Conservation (phyloP, 2,113 vertebrate species). For the Ammodramus savannarum region DNA sequence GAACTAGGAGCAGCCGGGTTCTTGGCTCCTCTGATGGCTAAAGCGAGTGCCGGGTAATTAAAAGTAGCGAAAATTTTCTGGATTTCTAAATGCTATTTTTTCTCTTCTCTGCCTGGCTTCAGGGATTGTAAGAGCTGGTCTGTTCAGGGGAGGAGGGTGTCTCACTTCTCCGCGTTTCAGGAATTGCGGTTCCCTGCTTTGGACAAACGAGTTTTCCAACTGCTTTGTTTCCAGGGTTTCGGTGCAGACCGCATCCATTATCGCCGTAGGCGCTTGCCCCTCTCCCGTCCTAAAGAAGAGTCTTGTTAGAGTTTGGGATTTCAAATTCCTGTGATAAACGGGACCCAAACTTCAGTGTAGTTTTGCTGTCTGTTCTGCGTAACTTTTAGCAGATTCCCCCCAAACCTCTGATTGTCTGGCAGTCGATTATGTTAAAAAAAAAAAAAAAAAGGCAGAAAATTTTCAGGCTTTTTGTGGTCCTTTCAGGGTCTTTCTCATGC, state of each 20-base stretch:
- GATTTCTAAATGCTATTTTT: not conserved
- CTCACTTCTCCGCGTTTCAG: not conserved
- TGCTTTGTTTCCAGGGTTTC: conserved; percentile 24
- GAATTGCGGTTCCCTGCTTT: not conserved
- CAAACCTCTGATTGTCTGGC: not conserved
- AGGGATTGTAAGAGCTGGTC: not conserved
- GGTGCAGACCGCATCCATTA: not conserved
- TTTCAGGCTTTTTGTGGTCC: not conserved
- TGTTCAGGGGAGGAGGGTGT: not conserved
- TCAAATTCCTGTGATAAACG: not conserved
- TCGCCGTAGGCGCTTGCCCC: not conserved
- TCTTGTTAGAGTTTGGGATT: not conserved
- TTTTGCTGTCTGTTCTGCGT: not conserved
- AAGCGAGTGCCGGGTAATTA: not conserved
- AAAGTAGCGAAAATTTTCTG: not conserved
- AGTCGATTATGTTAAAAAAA: not conserved
- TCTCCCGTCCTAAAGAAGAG: not conserved
- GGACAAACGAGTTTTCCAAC: not conserved
- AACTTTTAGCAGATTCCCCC: not conserved
- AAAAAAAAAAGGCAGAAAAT: not conserved
- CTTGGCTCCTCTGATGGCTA: not conserved
- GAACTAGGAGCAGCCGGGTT: not conserved
- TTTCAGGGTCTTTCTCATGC: not conserved
- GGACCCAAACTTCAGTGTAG: not conserved
- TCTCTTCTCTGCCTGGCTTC: not conserved